Percentiles rank a stretch among this genome's conserved stretches.
Evolutionary conservation across 2,888 invertebrate genomes (phyloP).

Genomic region (Harpagoxenus sublaevis): DNA sequence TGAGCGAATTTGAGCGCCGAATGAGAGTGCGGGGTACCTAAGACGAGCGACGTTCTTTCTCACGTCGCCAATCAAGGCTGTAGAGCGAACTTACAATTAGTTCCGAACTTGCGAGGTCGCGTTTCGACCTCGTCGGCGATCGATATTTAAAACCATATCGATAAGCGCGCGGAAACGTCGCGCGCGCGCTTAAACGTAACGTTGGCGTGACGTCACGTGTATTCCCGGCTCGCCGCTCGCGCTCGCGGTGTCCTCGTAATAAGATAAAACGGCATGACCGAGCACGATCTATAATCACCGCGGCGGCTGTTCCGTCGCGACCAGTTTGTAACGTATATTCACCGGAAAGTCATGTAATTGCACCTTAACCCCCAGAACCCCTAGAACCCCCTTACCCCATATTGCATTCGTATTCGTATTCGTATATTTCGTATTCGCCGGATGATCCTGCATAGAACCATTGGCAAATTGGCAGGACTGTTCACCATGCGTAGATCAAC

Average conservation of each 20-base stretch:
- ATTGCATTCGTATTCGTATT: background rate
- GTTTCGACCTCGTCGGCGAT: slow-evolving; percentile 50
- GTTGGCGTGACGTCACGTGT: slow-evolving; percentile 31
- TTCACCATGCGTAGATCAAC: too few species aligned
- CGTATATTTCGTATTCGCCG: too few species aligned
- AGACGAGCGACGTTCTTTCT: slow-evolving; percentile 8
- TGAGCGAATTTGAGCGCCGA: too few species aligned
- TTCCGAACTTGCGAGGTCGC: slow-evolving; percentile 57
- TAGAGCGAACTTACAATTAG: slow-evolving; percentile 42
- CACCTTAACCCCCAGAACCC: background rate
- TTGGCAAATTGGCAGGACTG: too few species aligned
- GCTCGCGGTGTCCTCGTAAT: slow-evolving; percentile 15
- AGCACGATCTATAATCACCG: slow-evolving; percentile 30
- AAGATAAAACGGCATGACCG: slow-evolving; percentile 25
- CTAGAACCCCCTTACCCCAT: background rate
- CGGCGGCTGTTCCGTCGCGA: background rate
- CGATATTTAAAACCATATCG: slow-evolving; percentile 65
- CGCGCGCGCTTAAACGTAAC: slow-evolving; percentile 37
- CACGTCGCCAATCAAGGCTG: background rate
- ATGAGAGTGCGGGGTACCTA: too few species aligned
- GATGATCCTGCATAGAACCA: too few species aligned
- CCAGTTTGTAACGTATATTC: slow-evolving; percentile 7
- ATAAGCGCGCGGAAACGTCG: slow-evolving; percentile 28
- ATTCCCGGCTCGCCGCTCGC: background rate
- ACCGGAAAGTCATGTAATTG: background rate